Conservation (phyloP, 2,888 invertebrate genomes). For the Leucoma salicis region DNA sequence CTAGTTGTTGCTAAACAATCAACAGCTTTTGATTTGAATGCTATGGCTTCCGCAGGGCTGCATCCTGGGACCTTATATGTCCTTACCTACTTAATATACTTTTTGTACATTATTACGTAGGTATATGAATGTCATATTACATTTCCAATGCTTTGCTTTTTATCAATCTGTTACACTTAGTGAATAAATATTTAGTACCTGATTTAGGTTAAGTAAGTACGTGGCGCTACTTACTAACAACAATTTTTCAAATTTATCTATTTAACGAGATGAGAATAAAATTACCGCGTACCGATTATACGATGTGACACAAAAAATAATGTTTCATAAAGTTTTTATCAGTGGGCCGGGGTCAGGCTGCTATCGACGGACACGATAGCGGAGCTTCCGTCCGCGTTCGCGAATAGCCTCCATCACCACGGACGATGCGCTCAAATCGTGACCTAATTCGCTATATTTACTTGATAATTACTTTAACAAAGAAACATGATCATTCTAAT, state of each 20-base stretch:
- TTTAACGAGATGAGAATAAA: conserved; percentile 5
- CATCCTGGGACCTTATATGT: no score
- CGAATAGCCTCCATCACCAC: conserved; percentile 14
- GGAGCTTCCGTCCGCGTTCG: conserved; percentile 53
- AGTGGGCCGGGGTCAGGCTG: conserved; percentile 36
- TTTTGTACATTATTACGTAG: no score
- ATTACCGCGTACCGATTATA: conserved; percentile 8
- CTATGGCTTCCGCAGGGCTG: no score
- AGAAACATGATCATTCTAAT: conserved; percentile 4
- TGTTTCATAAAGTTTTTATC: conserved; percentile 53
- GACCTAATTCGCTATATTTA: conserved; percentile 38
- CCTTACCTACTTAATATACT: no score
- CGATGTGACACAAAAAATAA: conserved; percentile 39
- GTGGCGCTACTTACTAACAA: no score
- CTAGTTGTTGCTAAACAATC: no score
- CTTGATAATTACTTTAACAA: conserved; percentile 10
- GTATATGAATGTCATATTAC: no score
- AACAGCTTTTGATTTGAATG: no score
- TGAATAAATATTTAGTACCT: no score
- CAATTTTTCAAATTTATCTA: neutral
- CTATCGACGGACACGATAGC: conserved; percentile 56
- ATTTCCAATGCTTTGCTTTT: no score
- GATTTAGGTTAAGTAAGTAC: no score
- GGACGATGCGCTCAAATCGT: conserved; percentile 16
- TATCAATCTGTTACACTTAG: no score